Conservation (phyloP, 2,113 vertebrate genomes). For the Ondatra zibethicus region DNA sequence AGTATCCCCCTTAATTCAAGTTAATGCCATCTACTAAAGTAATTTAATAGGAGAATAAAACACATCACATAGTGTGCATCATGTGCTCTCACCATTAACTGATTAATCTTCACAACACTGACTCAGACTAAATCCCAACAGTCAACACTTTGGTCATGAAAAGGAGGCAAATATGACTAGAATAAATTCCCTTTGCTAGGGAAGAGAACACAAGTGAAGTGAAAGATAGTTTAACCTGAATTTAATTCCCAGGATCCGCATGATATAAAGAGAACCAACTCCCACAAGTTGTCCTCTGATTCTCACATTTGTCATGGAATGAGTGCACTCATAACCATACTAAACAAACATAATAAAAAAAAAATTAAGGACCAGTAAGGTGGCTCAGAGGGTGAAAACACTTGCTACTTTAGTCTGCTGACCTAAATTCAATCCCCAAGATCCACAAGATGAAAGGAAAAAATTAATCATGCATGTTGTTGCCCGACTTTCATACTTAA, state of each 20-base stretch:
- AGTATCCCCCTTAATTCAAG: neutral
- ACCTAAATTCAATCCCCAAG: neutral
- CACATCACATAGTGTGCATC: neutral
- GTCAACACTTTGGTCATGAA: neutral
- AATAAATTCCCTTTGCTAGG: neutral
- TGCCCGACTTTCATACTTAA: neutral
- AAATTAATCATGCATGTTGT: neutral
- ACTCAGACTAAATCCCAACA: neutral
- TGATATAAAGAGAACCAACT: neutral
- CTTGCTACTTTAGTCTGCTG: neutral
- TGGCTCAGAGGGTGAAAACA: neutral
- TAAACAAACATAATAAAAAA: neutral
- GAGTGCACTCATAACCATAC: neutral
- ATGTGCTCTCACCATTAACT: neutral
- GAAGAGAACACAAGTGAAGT: neutral
- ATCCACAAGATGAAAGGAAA: neutral
- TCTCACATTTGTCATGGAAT: neutral
- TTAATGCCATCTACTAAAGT: neutral
- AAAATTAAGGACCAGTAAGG: neutral
- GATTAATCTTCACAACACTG: neutral
- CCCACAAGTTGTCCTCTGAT: neutral
- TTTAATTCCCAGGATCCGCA: neutral
- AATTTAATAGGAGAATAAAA: neutral
- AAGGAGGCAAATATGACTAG: neutral
- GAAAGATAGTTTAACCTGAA: neutral